These are phyloP conservation scores for Phymorhynchus buccinoides DNA, from an alignment of 1,140 invertebrate genomes.

Conservation along the genomic window DNA sequence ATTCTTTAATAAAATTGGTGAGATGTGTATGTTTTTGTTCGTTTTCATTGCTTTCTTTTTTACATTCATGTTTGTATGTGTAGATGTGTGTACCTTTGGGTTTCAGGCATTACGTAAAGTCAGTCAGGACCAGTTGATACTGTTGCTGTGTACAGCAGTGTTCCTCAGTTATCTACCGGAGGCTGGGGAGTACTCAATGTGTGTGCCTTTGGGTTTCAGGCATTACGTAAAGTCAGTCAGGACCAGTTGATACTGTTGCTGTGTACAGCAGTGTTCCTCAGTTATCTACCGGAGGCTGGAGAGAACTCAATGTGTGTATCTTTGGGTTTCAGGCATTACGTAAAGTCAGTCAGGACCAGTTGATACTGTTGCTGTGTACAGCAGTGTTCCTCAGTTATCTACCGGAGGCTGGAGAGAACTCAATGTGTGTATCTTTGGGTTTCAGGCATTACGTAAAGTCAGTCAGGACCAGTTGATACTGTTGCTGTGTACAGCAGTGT, in stretches of 20 bases:
- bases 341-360: conserved; percentile 95
- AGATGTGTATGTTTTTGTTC: too few species aligned
- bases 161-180: conserved; percentile 99
- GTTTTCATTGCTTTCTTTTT: too few species aligned
- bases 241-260: conserved; percentile 97
- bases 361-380: conserved; percentile 96
- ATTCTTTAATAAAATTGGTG: too few species aligned
- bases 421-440: conserved; percentile 73
- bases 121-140: conserved; percentile 94
- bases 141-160: conserved; percentile 97
- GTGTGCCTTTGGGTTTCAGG: conserved; percentile 75
- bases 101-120: conserved; percentile 92
- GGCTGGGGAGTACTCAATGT: conserved; percentile 94
- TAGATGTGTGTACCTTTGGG: conserved; percentile 22
- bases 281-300: conserved; percentile 97
- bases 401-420: conserved; percentile 98
- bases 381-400: conserved; percentile 98
- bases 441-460: conserved; percentile 88
- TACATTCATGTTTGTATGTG: too few species aligned
- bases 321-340: conserved; percentile 79
- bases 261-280: conserved; percentile 97
- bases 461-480: conserved; percentile 96
- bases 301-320: conserved; percentile 96
- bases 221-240: conserved; percentile 93
- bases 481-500: conserved; percentile 96